Conservation (phyloP, 2,797 vertebrate genomes). For the Pygocentrus nattereri region DNA sequence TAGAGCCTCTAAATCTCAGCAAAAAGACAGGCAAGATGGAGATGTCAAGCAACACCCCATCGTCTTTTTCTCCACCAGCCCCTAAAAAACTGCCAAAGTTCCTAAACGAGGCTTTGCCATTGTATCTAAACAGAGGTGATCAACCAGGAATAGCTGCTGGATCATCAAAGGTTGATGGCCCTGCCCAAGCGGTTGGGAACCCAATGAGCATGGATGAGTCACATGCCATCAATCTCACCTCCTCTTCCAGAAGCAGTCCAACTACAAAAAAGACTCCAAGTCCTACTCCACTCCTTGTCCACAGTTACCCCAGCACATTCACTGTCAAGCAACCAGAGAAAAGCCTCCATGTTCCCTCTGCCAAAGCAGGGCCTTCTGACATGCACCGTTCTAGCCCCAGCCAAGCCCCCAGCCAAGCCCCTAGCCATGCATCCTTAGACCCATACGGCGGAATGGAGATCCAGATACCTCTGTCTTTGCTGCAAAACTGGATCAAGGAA, state of each 20-base stretch:
- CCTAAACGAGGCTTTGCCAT: constrained; percentile 74
- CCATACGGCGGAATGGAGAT: constrained; percentile 75
- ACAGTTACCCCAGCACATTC: not conserved
- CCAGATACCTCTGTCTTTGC: constrained; percentile 75
- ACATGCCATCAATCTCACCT: constrained; percentile 31
- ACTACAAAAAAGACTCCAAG: constrained; percentile 20
- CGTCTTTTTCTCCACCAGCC: constrained; percentile 71
- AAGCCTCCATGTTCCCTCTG: not conserved
- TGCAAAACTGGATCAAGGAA: constrained; percentile 72
- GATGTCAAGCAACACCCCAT: constrained; percentile 55
- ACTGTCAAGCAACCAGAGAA: constrained; percentile 39
- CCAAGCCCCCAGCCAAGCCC: constrained; percentile 1
- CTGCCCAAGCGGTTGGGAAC: not conserved
- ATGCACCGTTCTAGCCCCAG: constrained; percentile 36
- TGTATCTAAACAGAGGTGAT: constrained; percentile 67
- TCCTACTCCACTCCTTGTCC: constrained; percentile 18
- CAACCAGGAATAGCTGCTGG: constrained; percentile 2
- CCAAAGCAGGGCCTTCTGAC: constrained; percentile 38
- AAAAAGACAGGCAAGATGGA: constrained; percentile 57
- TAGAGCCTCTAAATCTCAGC: constrained; percentile 79
- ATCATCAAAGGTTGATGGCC: not conserved
- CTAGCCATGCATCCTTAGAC: constrained; percentile 50
- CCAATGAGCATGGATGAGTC: constrained; percentile 22
- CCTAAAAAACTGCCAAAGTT: constrained; percentile 76
- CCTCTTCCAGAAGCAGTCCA: constrained; percentile 19